Conservation (phyloP, 2,888 invertebrate species). For the Chymomyza amoena region DNA sequence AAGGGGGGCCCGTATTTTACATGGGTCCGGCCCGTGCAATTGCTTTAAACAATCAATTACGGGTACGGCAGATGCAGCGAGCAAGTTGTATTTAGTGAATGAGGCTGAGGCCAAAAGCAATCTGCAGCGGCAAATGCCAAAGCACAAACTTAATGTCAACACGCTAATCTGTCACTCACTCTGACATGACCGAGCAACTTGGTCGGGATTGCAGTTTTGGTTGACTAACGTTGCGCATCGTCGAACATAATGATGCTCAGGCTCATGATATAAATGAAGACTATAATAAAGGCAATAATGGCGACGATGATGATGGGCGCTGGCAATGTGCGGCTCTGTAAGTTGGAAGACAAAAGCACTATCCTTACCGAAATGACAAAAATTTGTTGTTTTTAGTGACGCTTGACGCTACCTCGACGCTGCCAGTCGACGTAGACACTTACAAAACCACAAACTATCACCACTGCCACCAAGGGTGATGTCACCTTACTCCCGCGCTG, state of each 20-base stretch:
- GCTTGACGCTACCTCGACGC: conserved; percentile 48
- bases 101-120: not conserved
- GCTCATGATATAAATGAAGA: conserved; percentile 1
- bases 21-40: conserved; percentile 1
- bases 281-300: conserved; percentile 15
- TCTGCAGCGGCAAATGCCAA: conserved; percentile 16
- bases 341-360: conserved; percentile 40
- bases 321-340: conserved; percentile 16
- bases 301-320: conserved; percentile 20
- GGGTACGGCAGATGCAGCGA: not conserved
- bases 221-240: conserved; percentile 41
- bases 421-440: conserved; percentile 34
- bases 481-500: not conserved
- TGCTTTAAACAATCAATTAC: conserved; percentile 19
- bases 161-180: conserved; percentile 56
- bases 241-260: conserved; percentile 33
- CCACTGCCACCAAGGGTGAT: conserved; percentile 18
- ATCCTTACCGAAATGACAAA: conserved; percentile 47
- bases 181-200: not conserved
- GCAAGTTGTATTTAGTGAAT: not conserved
- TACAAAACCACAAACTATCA: conserved; percentile 35
- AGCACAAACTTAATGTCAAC: conserved; percentile 53
- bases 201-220: conserved; percentile 28
- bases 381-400: conserved; percentile 53
- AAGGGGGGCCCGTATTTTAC: conserved; percentile 14